Base-by-base conservation (phyloP, 2,888 invertebrate species). In the Anthrax anthrax region DNA sequence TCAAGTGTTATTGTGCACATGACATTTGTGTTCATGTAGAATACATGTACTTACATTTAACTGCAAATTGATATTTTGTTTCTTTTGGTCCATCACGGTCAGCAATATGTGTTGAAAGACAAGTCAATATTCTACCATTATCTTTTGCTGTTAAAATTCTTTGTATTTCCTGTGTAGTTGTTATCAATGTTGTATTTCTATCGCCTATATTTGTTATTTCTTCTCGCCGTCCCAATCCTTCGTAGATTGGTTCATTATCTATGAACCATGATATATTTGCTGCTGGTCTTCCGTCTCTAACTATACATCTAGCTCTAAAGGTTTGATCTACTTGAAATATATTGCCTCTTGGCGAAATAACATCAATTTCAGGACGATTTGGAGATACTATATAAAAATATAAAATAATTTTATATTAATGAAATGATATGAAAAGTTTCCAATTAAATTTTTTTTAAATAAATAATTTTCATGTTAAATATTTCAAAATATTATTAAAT, bases 181-280 rank as follows among this genome's bases (percentile, higher is more conserved):
- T 76, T 55, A 74, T 72, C 19, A 80, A 64, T 56, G 81, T 78
- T 47, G 72, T 69, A 18, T 73, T 62, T 39, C 65, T 72, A 16
- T 72, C 69, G 8, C 70, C 65, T 71, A 68, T 12, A 12, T 14
- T 18, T 37, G 50, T 47, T 9, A 39, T 16, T 17, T 60, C 50
- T 18, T 72, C 69, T 0, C 77, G 72, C 57, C 72, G 69, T 55
- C 74, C 73, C 1, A 78, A 63, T 1, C 76, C 78, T 9, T 73
- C 71, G 3, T 73, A 67, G 19, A 85, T 69, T 1, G 72, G 75
- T 49, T 78, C 74, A 39, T 80, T 76, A 55, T 79, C 80, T 40
- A 86, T 63, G 57, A 70, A 80, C 77, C 86, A 82, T n/a, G 75
- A 73, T 53, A 87, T 78, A 57, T 79, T 84, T 1, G 86, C 84